These are phyloP conservation scores for Pseudomyrmex concolor DNA, from an alignment of 1,140 invertebrate species.

Conservation along the genomic window DNA sequence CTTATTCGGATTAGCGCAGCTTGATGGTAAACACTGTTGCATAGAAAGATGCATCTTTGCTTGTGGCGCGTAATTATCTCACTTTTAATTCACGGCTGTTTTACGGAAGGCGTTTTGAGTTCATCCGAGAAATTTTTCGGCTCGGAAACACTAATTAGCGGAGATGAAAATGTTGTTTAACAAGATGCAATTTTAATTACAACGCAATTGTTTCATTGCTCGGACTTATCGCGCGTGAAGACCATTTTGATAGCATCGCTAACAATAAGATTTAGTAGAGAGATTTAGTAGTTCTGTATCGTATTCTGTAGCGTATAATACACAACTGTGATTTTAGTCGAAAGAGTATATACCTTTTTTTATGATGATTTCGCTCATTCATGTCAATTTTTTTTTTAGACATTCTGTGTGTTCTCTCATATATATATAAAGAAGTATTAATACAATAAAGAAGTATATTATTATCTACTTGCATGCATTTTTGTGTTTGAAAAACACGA, in stretches of 20 bases:
- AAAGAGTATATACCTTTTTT: neutral
- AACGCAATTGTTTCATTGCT: conserved; percentile 48
- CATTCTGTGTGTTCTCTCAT: conserved; percentile 3
- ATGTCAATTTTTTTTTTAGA: neutral
- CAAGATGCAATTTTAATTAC: conserved; percentile 57
- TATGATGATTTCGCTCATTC: conserved; percentile 38
- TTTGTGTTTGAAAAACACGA: neutral
- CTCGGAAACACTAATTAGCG: conserved; percentile 17
- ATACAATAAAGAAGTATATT: neutral
- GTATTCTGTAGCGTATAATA: neutral
- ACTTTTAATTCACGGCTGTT: conserved; percentile 42
- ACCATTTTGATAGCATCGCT: conserved; percentile 23
- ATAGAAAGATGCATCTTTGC: neutral
- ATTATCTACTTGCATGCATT: neutral
- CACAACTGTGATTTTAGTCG: neutral
- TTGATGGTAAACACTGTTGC: conserved; percentile 24
- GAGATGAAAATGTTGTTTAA: conserved; percentile 50
- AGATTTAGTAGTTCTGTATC: too few relatives aligned
- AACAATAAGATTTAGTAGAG: conserved; percentile 46
- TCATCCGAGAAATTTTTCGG: conserved; percentile 48
- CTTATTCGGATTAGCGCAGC: conserved; percentile 29
- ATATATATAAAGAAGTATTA: neutral
- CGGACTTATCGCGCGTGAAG: conserved; percentile 36
- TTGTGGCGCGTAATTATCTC: conserved; percentile 48
- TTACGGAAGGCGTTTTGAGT: conserved; percentile 22